Conservation (phyloP, 2,113 vertebrate genomes). For the Hydrolagus affinis region DNA sequence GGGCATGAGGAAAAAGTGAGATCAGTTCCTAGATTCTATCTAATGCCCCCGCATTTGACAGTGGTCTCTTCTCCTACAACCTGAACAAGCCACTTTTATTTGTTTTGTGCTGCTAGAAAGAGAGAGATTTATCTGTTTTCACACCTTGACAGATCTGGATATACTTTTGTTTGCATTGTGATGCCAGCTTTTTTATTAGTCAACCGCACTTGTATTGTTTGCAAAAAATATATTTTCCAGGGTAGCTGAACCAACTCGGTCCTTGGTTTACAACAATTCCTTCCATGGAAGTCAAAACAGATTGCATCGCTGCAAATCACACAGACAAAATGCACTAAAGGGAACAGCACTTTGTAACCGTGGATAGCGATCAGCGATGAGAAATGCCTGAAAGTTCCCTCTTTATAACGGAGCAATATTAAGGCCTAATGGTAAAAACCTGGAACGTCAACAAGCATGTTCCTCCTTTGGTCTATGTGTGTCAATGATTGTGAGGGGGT, state of each 20-base stretch:
- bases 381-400: background rate
- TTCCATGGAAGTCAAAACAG: too few species aligned
- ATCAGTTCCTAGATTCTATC: background rate
- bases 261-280: background rate
- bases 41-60: background rate
- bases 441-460: background rate
- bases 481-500: background rate
- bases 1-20: background rate
- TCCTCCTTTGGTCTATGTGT: background rate
- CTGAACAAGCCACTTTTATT: background rate
- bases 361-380: background rate
- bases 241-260: background rate
- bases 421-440: background rate
- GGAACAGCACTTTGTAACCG: background rate
- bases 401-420: background rate
- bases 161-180: background rate
- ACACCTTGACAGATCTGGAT: background rate
- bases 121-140: background rate
- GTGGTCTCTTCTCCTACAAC: background rate
- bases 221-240: background rate
- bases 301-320: background rate
- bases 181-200: background rate
- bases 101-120: background rate
- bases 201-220: background rate
- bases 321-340: background rate